Percentiles rank a stretch among this genome's conserved stretches.
phyloP scores from a whole-genome alignment of 1,140 invertebrate species.

The Trichoplusia ni region DNA sequence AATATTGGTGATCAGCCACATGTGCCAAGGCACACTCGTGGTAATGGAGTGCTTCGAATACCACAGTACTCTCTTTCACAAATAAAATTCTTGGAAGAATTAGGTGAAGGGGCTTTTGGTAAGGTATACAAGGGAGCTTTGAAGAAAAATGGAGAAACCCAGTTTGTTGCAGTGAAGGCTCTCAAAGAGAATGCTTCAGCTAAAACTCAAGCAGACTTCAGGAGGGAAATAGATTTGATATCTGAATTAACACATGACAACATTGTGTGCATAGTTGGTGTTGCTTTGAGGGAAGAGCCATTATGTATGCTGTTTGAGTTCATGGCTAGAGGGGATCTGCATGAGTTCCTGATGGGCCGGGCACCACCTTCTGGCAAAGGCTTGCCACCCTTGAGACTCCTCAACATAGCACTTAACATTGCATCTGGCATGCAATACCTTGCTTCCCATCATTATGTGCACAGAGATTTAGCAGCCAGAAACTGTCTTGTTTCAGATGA shows the following conservation, averaged over 20 bases:
- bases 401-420: slow-evolving; percentile 95
- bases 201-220: slow-evolving; percentile 96
- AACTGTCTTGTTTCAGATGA: slow-evolving; percentile 98
- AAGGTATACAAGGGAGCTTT: slow-evolving; percentile 97
- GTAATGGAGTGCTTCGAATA: slow-evolving; percentile 83
- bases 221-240: slow-evolving; percentile 95
- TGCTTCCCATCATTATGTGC: slow-evolving; percentile 96
- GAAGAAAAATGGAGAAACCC: slow-evolving; percentile 84
- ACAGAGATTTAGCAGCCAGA: slow-evolving; percentile 96
- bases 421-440: slow-evolving; percentile 98
- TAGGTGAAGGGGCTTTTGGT: slow-evolving; percentile 98
- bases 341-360: slow-evolving; percentile 95
- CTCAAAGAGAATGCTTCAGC: slow-evolving; percentile 95
- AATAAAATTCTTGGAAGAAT: slow-evolving; percentile 95
- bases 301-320: slow-evolving; percentile 98
- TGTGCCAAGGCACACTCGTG: slow-evolving; percentile 81
- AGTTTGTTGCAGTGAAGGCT: slow-evolving; percentile 96
- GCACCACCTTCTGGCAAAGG: slow-evolving; percentile 90
- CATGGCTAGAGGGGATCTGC: slow-evolving; percentile 96
- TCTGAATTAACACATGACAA: slow-evolving; percentile 97
- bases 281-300: slow-evolving; percentile 94
- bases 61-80: slow-evolving; percentile 89
- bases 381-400: slow-evolving; percentile 72
- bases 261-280: slow-evolving; percentile 96
- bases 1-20: slow-evolving; percentile 74